Percentiles rank a stretch among this genome's conserved stretches.
Evolutionary conservation across 2,113 vertebrate genomes (phyloP).

Genomic region (Gila orcuttii): DNA sequence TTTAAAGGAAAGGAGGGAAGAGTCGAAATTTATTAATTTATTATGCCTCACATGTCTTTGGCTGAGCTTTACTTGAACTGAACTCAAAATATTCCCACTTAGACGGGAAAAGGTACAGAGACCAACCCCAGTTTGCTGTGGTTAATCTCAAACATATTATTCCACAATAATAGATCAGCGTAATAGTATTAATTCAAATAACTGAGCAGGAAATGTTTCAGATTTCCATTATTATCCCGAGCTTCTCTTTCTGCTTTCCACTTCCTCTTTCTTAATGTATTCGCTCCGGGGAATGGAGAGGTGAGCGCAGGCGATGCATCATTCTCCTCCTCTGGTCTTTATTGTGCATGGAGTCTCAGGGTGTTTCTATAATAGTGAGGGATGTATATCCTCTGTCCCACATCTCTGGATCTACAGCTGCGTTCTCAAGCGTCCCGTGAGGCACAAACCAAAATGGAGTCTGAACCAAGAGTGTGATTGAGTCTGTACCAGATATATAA

Average conservation of each 20-base stretch:
- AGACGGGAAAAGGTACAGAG: neutral
- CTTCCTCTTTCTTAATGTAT: neutral
- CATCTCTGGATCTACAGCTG: conserved; percentile 58
- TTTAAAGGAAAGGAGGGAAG: neutral
- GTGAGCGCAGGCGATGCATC: conserved; percentile 5
- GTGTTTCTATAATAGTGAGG: conserved; percentile 24
- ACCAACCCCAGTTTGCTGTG: neutral
- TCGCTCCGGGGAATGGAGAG: neutral
- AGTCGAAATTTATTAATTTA: neutral
- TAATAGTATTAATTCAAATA: neutral
- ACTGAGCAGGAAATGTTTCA: neutral
- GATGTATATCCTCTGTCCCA: conserved; percentile 36
- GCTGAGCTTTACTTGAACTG: no score
- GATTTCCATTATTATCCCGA: neutral
- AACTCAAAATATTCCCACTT: no score
- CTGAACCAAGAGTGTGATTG: conserved; percentile 4
- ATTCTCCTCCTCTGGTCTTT: conserved; percentile 4
- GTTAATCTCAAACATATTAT: neutral
- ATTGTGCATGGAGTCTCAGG: neutral
- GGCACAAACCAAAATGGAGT: conserved; percentile 41
- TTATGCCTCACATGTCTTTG: neutral
- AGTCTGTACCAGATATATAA: neutral
- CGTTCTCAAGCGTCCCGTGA: conserved; percentile 49
- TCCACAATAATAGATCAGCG: neutral
- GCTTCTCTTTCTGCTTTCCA: neutral